These are phyloP conservation scores for Callipepla californica DNA, from an alignment of 2,113 vertebrate genomes.

Conservation along the genomic window DNA sequence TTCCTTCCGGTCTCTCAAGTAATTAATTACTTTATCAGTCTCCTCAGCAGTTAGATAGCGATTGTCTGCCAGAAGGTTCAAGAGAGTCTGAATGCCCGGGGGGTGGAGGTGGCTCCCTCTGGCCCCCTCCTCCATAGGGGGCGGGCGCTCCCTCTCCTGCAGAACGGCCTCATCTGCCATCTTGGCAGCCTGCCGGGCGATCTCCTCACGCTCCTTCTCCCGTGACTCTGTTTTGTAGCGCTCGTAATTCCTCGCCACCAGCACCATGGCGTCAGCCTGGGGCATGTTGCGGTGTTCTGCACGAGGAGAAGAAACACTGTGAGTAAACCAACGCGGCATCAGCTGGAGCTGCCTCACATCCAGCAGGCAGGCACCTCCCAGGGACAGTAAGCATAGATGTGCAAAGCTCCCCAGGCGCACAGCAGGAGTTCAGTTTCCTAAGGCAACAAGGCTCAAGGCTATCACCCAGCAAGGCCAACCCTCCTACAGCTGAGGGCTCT, in stretches of 20 bases:
- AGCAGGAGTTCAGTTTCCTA: background rate
- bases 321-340: background rate
- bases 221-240: constrained; percentile 92
- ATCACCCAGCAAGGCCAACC: background rate
- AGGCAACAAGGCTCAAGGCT: background rate
- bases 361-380: background rate
- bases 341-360: background rate
- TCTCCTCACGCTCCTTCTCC: constrained; percentile 94
- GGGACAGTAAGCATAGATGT: background rate
- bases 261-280: constrained; percentile 95
- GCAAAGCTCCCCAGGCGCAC: background rate
- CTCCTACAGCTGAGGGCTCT: background rate
- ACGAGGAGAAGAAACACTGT: background rate
- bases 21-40: constrained; percentile 89
- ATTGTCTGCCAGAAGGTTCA: constrained; percentile 84
- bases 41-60: constrained; percentile 93
- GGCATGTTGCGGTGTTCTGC: constrained; percentile 98
- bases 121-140: constrained; percentile 70
- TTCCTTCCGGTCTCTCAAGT: constrained; percentile 90
- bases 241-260: constrained; percentile 93
- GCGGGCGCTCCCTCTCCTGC: constrained; percentile 87
- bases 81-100: constrained; percentile 78
- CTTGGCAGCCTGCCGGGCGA: constrained; percentile 94
- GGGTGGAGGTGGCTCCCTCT: constrained; percentile 80
- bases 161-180: constrained; percentile 94